Conservation (phyloP, 1,140 invertebrate species). For the Probaryconus sp. region DNA sequence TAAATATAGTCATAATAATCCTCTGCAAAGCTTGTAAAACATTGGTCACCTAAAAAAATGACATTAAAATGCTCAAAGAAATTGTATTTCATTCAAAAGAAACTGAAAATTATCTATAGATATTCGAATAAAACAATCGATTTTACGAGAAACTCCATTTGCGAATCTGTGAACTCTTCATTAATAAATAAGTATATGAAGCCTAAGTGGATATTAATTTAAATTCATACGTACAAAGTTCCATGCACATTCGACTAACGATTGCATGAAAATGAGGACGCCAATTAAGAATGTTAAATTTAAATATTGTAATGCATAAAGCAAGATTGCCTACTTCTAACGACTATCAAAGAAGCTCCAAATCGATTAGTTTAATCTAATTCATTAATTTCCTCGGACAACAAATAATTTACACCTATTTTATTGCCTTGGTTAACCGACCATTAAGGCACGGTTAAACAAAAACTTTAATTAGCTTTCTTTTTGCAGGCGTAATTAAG, state of each 20-base stretch:
- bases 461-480: conserved; percentile 11
- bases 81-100: too few species aligned
- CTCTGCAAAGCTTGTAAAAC: too few species aligned
- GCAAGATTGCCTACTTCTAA: background rate
- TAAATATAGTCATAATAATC: too few species aligned
- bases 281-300: conserved; percentile 4
- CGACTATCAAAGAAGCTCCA: background rate
- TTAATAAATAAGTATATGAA: background rate
- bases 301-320: background rate
- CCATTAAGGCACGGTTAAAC: conserved; percentile 12
- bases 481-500: conserved; percentile 20
- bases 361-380: conserved; percentile 31
- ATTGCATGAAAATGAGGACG: conserved; percentile 4
- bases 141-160: too few species aligned
- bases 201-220: background rate
- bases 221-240: background rate
- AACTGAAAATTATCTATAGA: too few species aligned
- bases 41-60: too few species aligned
- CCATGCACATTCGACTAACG: background rate
- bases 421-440: conserved; percentile 19
- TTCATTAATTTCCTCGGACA: conserved; percentile 6
- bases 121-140: too few species aligned
- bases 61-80: too few species aligned
- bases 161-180: too few species aligned
- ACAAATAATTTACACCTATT: conserved; percentile 11